A percentile compares a stretch with the other conserved stretches of the same genome.
Evolutionary conservation across 1,140 invertebrate genomes (phyloP).

Genomic region (Mya arenaria): DNA sequence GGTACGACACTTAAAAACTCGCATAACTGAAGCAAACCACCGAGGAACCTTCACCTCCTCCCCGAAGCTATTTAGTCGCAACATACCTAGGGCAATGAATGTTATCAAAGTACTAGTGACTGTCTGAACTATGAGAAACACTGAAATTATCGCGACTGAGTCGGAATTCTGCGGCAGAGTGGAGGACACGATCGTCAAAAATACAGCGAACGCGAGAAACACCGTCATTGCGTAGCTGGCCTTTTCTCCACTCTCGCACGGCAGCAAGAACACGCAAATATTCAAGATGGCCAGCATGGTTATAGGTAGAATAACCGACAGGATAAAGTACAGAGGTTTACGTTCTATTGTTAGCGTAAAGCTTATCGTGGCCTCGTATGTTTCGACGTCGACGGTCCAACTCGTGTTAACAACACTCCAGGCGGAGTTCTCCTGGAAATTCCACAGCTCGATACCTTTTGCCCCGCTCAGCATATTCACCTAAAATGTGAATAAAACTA

Average conservation of each 20-base stretch:
- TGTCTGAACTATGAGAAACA: constrained; percentile 22
- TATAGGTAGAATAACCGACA: no score
- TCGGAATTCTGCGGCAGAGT: constrained; percentile 43
- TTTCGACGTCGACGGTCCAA: neutral
- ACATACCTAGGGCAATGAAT: neutral
- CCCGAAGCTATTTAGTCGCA: no score
- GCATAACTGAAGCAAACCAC: no score
- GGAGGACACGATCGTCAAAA: constrained; percentile 37
- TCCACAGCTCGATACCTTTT: constrained; percentile 15
- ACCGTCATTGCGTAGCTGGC: constrained; percentile 32
- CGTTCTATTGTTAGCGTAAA: constrained; percentile 18
- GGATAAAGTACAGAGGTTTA: no score
- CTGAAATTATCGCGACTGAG: neutral
- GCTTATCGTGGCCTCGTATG: neutral
- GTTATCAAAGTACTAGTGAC: constrained; percentile 9
- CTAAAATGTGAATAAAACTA: no score
- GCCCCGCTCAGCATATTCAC: neutral
- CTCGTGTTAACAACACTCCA: constrained; percentile 25
- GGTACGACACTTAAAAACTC: no score
- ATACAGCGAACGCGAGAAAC: constrained; percentile 44
- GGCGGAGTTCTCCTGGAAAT: constrained; percentile 14
- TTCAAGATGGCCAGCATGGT: no score
- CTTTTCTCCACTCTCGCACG: constrained; percentile 26
- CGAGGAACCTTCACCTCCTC: no score
- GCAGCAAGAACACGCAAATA: no score